Evolutionary conservation across 2,113 vertebrate species (phyloP).

Genomic region (Amphilophus citrinellus): DNA sequence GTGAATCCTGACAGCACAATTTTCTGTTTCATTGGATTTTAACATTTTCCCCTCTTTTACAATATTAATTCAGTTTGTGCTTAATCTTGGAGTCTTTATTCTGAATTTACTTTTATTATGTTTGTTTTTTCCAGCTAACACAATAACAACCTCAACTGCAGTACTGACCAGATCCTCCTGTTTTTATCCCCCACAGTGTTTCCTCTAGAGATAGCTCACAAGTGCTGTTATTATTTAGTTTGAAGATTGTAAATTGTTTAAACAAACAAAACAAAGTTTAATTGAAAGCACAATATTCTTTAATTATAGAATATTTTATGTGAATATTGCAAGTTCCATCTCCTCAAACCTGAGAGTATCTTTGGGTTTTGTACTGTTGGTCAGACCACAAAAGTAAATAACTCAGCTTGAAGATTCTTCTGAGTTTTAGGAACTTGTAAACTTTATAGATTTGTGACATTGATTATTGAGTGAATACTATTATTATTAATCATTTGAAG

Average conservation of each 20-base stretch:
- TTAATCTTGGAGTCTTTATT: background rate
- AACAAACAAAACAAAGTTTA: background rate
- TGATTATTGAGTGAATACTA: background rate
- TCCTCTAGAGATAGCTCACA: background rate
- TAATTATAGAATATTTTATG: background rate
- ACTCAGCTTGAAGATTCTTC: background rate
- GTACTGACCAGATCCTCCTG: background rate
- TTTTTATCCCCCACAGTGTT: background rate
- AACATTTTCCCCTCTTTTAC: background rate
- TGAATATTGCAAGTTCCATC: background rate
- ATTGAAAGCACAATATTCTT: background rate
- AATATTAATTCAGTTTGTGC: background rate
- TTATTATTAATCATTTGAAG: background rate
- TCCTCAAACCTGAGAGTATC: background rate
- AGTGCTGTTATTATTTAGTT: background rate
- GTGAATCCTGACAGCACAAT: background rate
- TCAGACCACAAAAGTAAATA: background rate
- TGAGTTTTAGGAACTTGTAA: background rate
- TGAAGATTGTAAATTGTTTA: background rate
- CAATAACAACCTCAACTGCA: background rate
- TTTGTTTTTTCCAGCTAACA: conserved; percentile 1
- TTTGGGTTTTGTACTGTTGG: background rate
- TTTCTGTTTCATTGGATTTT: background rate
- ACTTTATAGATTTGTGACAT: background rate
- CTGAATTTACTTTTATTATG: background rate